Conservation (phyloP, 2,888 invertebrate genomes). For the Allolobophora icterica region DNA sequence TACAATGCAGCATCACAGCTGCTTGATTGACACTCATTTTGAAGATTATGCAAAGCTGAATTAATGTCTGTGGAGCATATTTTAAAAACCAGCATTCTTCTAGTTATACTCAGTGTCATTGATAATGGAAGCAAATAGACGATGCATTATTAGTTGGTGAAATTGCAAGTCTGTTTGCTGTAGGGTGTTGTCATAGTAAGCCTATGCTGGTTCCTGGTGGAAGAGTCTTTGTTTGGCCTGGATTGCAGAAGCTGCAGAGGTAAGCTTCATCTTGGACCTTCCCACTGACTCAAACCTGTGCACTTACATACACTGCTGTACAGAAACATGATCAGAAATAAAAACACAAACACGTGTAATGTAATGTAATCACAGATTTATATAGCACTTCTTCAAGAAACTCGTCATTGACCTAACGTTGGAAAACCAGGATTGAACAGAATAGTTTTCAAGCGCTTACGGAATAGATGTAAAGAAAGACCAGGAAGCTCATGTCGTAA, state of each 20-base stretch:
- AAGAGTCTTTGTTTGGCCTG: constrained; percentile 95
- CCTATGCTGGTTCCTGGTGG: constrained; percentile 93
- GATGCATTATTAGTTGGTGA: not conserved
- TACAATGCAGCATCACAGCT: not conserved
- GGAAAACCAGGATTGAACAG: too few relatives aligned
- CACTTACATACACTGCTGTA: too few relatives aligned
- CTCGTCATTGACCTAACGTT: too few relatives aligned
- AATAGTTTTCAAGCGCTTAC: too few relatives aligned
- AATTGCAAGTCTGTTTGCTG: not conserved
- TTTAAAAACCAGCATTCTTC: not conserved
- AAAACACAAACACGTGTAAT: too few relatives aligned
- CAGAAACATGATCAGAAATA: too few relatives aligned
- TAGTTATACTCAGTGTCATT: not conserved
- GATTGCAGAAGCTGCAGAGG: constrained; percentile 72
- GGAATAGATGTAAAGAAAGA: too few relatives aligned
- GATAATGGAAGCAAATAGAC: not conserved
- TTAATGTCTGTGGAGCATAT: not conserved
- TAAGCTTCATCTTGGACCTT: constrained; percentile 49
- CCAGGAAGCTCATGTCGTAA: too few relatives aligned
- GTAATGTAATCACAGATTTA: too few relatives aligned
- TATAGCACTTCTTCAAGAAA: too few relatives aligned
- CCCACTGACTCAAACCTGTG: not conserved
- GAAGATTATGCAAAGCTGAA: not conserved
- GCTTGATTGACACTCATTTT: not conserved
- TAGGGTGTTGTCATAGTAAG: constrained; percentile 74